Evolutionary conservation across 2,113 vertebrate species (phyloP).

Genomic region (Rousettus leschenaultii): DNA sequence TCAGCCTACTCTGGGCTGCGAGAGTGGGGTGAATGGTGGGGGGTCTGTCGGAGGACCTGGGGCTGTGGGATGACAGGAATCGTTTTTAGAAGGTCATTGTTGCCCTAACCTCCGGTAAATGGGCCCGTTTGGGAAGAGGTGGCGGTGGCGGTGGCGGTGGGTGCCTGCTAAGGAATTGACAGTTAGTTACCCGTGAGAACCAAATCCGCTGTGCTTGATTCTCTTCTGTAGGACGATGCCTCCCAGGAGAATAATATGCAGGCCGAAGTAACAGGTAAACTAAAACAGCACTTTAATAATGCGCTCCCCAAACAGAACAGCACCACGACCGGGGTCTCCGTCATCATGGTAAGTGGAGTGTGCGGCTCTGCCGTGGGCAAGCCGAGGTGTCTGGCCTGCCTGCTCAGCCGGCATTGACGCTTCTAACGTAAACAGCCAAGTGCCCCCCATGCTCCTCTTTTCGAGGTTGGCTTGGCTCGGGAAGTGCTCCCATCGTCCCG

Average conservation of each 20-base stretch:
- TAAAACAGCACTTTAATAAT: constrained; percentile 96
- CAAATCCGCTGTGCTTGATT: background rate
- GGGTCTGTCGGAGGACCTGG: background rate
- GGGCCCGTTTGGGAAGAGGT: background rate
- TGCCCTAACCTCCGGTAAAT: background rate
- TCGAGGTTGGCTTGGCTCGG: background rate
- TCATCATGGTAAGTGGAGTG: constrained; percentile 93
- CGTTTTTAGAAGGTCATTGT: background rate
- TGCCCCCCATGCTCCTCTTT: background rate
- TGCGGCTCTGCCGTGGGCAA: fast-evolving
- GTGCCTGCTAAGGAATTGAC: background rate
- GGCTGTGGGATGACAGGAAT: fast-evolving
- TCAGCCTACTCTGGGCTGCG: background rate
- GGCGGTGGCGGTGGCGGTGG: background rate
- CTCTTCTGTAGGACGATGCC: constrained; percentile 86
- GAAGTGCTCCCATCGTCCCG: background rate
- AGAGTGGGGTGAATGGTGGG: fast-evolving
- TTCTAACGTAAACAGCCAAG: background rate
- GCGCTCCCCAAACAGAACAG: constrained; percentile 89
- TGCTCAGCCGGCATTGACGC: fast-evolving
- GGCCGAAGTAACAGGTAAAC: constrained; percentile 96
- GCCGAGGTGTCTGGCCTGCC: background rate
- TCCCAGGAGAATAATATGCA: constrained; percentile 95
- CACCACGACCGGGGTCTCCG: constrained; percentile 91
- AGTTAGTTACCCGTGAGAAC: fast-evolving